Base-by-base conservation (phyloP, 1,140 invertebrate genomes). In the Platorchestia sp. region DNA sequence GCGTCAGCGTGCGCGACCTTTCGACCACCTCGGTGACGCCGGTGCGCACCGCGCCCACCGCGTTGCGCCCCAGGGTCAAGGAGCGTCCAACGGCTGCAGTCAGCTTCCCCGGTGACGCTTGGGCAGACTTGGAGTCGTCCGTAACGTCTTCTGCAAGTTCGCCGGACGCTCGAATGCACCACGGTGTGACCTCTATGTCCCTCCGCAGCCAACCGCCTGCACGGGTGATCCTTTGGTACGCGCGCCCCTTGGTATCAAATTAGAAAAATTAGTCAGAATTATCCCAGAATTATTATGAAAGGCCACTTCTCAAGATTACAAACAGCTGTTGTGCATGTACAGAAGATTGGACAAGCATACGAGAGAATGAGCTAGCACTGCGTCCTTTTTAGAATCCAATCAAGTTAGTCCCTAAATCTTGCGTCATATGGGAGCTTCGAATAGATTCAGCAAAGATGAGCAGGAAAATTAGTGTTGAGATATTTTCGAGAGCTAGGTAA, bases 121-220 rank as follows among this genome's bases (percentile, higher is more conserved):
- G 43, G 91, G 10, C 41, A 40, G 43, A 27, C 91, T 93, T 93
- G 19, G 36, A 7, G 36, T 93, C 91, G 45, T 93, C 91, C 6
- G 91, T 47, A 44, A 93, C 43, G 19, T 93, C 91, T 36, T 93
- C 91, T 40, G 45, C 91, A 44, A 47, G 41, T 6, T 93, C 91
- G 0, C 91, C 91, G 40, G 91, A 93, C 14, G 43, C 91, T 47
- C 95, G 44, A 41, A 96, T 47, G 44, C 95, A 95, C 96, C 96
- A 96, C 16, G 96, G 96, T 45, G 95, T 45, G 44, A 96, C 59
- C 89, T 96, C 96, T 45, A 96, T 91, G 36, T 96, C 96, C 44
- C 96, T 95, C 42, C 95, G 95, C 42, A 96, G 91, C 96, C 96
- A 96, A 42, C 96, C 95, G 41, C 95, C 95, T 1, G 96, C 96